Evolutionary conservation across 2,113 vertebrate genomes (phyloP).

Genomic region (Raphicerus campestris): DNA sequence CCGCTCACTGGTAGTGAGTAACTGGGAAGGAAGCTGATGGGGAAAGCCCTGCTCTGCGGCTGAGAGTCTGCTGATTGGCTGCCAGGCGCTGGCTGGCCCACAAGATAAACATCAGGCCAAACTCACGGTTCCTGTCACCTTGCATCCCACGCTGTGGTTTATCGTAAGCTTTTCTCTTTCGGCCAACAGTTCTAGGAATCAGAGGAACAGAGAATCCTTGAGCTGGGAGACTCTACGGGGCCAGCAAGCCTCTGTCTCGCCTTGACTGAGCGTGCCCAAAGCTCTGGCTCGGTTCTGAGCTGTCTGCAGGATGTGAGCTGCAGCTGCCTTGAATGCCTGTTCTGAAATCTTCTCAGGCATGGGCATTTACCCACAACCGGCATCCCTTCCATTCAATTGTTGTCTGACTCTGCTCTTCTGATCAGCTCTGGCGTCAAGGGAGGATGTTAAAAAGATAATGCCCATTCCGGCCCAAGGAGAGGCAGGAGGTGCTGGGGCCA

Average conservation of each 20-base stretch:
- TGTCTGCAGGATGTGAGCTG: not conserved
- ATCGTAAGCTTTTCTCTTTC: constrained; percentile 57
- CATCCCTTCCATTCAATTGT: not conserved
- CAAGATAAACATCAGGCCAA: constrained; percentile 60
- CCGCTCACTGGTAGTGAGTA: not conserved
- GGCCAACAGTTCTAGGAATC: constrained; percentile 70
- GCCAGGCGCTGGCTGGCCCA: not conserved
- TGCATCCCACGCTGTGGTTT: constrained; percentile 36
- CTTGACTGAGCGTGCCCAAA: not conserved
- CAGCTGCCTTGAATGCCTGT: not conserved
- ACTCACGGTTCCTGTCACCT: constrained; percentile 62
- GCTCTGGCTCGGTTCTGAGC: not conserved
- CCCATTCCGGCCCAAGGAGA: not conserved
- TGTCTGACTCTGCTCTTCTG: not conserved
- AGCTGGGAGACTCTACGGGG: not conserved
- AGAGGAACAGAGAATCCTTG: not conserved
- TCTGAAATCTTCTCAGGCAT: not conserved
- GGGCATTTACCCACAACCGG: not conserved
- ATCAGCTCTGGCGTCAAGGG: not conserved
- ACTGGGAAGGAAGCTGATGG: constrained; percentile 41
- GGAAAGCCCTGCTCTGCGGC: not conserved
- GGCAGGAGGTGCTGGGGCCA: rapidly evolving
- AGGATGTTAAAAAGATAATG: not conserved
- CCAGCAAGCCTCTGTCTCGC: not conserved
- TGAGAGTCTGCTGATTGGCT: not conserved